These are phyloP conservation scores for Timema podura DNA, from an alignment of 2,888 invertebrate species.

Conservation along the genomic window DNA sequence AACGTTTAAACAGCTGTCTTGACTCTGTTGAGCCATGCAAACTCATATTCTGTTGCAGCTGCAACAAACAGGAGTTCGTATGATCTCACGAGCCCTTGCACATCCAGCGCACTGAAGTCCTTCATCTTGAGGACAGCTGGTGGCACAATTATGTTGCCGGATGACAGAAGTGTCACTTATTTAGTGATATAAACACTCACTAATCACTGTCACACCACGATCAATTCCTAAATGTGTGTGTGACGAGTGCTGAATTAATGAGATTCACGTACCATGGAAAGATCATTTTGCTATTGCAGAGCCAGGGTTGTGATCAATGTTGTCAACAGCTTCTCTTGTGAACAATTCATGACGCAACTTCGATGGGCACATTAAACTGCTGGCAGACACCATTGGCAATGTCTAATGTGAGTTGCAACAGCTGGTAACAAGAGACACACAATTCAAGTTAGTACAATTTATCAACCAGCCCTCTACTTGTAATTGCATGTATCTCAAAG, in stretches of 20 bases:
- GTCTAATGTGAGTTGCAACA: neutral
- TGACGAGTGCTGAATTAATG: constrained; percentile 14
- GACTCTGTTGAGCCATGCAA: constrained; percentile 14
- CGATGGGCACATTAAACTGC: neutral
- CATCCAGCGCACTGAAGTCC: constrained; percentile 8
- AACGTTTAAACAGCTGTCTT: constrained; percentile 12
- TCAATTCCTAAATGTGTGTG: neutral
- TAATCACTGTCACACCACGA: neutral
- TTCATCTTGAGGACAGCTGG: neutral
- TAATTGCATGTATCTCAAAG: too few species aligned
- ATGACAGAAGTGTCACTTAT: neutral
- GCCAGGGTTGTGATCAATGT: constrained; percentile 1
- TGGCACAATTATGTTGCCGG: neutral
- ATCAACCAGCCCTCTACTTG: too few species aligned
- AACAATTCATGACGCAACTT: neutral
- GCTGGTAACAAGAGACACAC: too few species aligned
- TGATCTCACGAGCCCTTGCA: constrained; percentile 9
- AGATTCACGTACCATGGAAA: constrained; percentile 5
- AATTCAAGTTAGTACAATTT: too few species aligned
- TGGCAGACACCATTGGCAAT: neutral
- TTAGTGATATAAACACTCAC: neutral
- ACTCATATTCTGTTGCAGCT: constrained; percentile 17
- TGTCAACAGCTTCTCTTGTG: constrained; percentile 15
- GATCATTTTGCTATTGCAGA: constrained; percentile 14
- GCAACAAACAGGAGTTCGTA: constrained; percentile 7